Percentiles rank a stretch among this genome's conserved stretches.
Evolutionary conservation across 2,113 vertebrate species (phyloP).

Genomic region (Geococcyx californianus): DNA sequence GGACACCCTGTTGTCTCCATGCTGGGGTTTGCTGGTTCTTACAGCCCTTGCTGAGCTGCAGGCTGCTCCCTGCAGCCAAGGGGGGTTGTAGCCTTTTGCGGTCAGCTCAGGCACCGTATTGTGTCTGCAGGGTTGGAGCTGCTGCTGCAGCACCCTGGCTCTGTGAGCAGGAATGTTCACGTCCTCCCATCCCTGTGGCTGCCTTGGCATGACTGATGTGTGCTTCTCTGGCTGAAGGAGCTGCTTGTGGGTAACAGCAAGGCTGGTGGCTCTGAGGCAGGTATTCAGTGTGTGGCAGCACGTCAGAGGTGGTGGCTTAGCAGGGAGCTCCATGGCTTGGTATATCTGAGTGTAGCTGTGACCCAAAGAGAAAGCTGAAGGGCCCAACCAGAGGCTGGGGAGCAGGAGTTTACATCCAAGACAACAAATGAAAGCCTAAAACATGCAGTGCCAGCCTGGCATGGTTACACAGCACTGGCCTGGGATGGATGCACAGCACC

Average conservation of each 20-base stretch:
- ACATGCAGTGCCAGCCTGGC: fast-evolving
- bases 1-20: not conserved
- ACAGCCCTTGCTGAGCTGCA: not conserved
- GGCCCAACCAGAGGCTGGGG: not conserved
- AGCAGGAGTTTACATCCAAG: not conserved
- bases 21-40: fast-evolving
- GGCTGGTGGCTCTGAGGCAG: not conserved
- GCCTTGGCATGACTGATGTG: fast-evolving
- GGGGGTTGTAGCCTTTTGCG: fast-evolving
- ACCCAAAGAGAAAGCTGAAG: not conserved
- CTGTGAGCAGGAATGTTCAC: not conserved
- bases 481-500: not conserved
- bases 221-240: not conserved
- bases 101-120: fast-evolving
- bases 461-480: fast-evolving
- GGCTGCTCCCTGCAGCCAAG: fast-evolving
- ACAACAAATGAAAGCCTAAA: not conserved
- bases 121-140: not conserved
- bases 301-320: not conserved
- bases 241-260: not conserved
- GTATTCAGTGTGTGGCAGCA: not conserved
- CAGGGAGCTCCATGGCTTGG: not conserved
- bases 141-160: fast-evolving
- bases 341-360: fast-evolving
- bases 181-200: not conserved